phyloP scores from a whole-genome alignment of 1,140 invertebrate species.

The Vanessa tameamea region DNA sequence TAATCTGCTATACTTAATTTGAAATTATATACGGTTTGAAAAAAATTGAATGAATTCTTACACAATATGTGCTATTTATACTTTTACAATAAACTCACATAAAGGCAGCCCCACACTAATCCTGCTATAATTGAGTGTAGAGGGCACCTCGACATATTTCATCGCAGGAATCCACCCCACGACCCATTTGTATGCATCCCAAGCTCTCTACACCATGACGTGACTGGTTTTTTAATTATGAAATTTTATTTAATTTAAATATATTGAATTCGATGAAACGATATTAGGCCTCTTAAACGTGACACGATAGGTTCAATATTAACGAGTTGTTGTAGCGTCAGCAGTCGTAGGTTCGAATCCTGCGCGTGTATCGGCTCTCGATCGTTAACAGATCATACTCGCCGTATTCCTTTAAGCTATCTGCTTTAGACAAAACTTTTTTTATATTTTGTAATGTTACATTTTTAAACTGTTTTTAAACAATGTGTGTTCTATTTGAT shows the following conservation, averaged over 20 bases:
- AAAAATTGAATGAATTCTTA: conserved; percentile 3
- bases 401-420: no score
- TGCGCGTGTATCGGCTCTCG: no score
- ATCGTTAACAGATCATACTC: no score
- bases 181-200: conserved; percentile 22
- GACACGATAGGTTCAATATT: background rate
- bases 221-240: conserved; percentile 21
- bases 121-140: conserved; percentile 20
- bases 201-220: background rate
- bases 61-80: conserved; percentile 2
- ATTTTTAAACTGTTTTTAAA: no score
- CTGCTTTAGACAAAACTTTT: no score
- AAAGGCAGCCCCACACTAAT: conserved; percentile 13
- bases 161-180: conserved; percentile 21
- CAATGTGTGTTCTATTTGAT: no score
- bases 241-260: conserved; percentile 16
- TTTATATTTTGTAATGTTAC: no score
- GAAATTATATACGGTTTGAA: background rate
- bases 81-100: background rate
- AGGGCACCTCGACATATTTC: conserved; percentile 21
- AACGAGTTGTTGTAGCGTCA: no score
- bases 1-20: conserved; percentile 2
- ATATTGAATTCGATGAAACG: background rate
- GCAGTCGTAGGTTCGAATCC: no score
- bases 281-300: background rate